A percentile compares a stretch with the other conserved stretches of the same genome.
These are phyloP conservation scores for Augiades crinisus DNA, from an alignment of 2,888 invertebrate species.

Conservation along the genomic window DNA sequence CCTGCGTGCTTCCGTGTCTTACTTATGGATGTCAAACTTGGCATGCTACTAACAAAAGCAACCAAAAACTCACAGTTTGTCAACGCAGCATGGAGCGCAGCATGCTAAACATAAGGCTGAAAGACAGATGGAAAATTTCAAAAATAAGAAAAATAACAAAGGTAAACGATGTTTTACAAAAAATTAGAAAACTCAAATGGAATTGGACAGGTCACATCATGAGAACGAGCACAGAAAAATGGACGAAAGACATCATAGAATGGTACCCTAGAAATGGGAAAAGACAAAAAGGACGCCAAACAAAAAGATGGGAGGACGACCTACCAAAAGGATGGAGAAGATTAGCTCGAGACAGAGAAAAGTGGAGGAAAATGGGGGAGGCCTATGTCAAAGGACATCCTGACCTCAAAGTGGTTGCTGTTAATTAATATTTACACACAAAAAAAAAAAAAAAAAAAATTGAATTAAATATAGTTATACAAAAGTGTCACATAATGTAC, in stretches of 20 bases:
- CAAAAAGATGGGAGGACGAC: conserved; percentile 23
- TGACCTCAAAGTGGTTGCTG: conserved; percentile 13
- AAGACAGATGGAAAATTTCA: not conserved
- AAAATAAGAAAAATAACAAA: conserved; percentile 8
- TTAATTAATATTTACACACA: no score
- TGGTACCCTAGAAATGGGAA: conserved; percentile 21
- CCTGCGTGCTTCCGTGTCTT: conserved; percentile 9
- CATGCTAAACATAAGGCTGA: conserved; percentile 6
- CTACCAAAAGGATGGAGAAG: conserved; percentile 24
- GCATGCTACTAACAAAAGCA: conserved; percentile 4
- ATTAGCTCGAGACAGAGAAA: not conserved
- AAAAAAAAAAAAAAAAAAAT: no score
- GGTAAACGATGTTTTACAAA: conserved; percentile 1
- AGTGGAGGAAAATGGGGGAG: conserved; percentile 21
- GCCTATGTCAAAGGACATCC: conserved; percentile 25
- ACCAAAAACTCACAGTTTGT: conserved; percentile 7
- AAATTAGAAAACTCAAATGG: conserved; percentile 12
- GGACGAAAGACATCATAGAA: conserved; percentile 18
- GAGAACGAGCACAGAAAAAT: conserved; percentile 8
- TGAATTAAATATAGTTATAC: no score
- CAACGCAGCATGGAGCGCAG: conserved; percentile 8
- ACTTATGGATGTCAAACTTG: conserved; percentile 19
- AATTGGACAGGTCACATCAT: conserved; percentile 15
- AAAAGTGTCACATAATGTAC: no score
- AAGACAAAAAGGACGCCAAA: conserved; percentile 21